Evolutionary conservation across 2,797 vertebrate species (phyloP).

Genomic region (Melopsittacus undulatus): DNA sequence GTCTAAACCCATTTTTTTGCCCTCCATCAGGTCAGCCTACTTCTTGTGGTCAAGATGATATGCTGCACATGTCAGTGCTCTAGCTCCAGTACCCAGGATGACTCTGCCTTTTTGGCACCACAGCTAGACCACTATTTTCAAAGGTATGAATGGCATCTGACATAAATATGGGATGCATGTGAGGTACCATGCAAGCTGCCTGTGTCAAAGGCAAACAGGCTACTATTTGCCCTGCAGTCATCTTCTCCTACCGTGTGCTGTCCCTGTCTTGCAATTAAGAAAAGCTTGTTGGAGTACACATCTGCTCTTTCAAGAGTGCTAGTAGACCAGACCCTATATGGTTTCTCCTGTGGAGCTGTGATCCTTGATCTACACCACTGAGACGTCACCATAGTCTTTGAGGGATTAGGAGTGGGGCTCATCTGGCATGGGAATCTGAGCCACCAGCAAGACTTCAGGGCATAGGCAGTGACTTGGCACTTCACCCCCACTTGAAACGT

Average conservation of each 20-base stretch:
- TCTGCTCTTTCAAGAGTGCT: neutral
- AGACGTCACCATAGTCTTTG: neutral
- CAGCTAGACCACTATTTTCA: neutral
- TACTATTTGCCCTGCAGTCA: neutral
- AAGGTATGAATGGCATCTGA: neutral
- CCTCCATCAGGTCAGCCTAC: neutral
- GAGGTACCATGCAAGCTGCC: neutral
- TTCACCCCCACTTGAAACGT: neutral
- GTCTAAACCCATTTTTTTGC: neutral
- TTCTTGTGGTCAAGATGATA: neutral
- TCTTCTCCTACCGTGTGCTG: neutral
- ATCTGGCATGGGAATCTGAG: neutral
- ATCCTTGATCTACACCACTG: neutral
- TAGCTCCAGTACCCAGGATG: neutral
- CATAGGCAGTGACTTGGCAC: neutral
- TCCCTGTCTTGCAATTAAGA: neutral
- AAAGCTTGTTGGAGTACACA: neutral
- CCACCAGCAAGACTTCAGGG: neutral
- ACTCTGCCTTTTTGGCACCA: neutral
- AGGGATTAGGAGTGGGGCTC: neutral
- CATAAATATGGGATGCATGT: neutral
- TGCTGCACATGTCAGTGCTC: neutral
- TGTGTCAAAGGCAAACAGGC: neutral
- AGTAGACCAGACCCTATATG: neutral
- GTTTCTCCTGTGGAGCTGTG: neutral